Evolutionary conservation across 1,140 invertebrate species (phyloP), one percentile per base, ranked within the genome.

Genomic region (Bathynomus jamesi): DNA sequence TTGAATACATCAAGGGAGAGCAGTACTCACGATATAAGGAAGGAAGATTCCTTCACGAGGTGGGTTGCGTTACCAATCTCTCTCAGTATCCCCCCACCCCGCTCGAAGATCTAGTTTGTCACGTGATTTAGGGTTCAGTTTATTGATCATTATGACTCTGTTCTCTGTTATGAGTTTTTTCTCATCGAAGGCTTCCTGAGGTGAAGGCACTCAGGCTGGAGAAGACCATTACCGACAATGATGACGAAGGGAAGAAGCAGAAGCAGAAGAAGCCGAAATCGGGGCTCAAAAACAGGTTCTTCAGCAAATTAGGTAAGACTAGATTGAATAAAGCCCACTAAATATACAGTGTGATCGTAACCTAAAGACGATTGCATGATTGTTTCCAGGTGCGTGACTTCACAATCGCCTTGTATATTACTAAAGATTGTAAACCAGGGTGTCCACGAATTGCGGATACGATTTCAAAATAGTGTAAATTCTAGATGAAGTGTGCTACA

Each of bases 161-260:
- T n/a, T n/a, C n/a, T n/a, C n/a, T n/a, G n/a, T n/a, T 53, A 5
- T 53, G 21, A 53, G 21, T 21, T 53, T 11, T 53, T 53, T 53
- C 13, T 53, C 40, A 17, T 53, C 21, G 13, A 17, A 53, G 75
- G 24, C 72, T 76, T 46, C 75, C 75, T 28, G 75, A 74, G 67
- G 73, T 72, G 28, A 76, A 76, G 62, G 75, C 71, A 31, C 64
- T 76, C 11, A 67, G 61, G n/a, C 69, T 76, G 4, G 75, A 73
- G 24, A 73, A 73, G 40, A 73, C 71, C 17, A 60, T 32, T 31
- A 40, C 61, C 10, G 69, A 68, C 31, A 69, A 74, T 17, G 69
- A 67, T 46, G 75, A 76, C n/a, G 65, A 73, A 13, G 68, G 40
- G 28, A 69, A 74, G 30, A 53, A 67, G 31, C 70, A 73, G 24